Evolutionary conservation across 2,113 vertebrate genomes (phyloP), one percentile per base, ranked within the genome.

Genomic region (Opisthocomus hoazin): DNA sequence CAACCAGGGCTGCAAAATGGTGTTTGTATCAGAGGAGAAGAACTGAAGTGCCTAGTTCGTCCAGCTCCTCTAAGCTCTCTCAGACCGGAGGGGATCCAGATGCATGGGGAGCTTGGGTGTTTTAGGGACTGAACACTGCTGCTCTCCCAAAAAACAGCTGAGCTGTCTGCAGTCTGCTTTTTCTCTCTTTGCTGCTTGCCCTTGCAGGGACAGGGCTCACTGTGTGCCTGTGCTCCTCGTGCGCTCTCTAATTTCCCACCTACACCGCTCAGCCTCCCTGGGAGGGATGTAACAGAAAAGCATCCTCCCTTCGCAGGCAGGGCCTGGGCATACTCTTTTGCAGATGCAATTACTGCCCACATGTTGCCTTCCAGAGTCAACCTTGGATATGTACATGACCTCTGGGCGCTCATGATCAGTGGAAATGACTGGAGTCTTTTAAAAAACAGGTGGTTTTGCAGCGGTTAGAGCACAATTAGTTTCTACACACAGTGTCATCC

Each of bases 371-470:
- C 45, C 36, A 73, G 48, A 71, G 57, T 16, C 5, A 3, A 18
- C 20, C 85, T 13, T 4, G 11, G 21, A 12, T 64, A 43, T 0
- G 1, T 65, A 26, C 23, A 17, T 70, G 73, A 70, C 63, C 21
- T 86, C 45, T 60, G 54, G 10, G 4, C 74, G 56, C 56, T 74
- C 64, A 19, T 32, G 29, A 39, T 39, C 73, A 46, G 34, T 61
- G 41, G 36, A 60, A 76, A 60, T 64, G 10, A 73, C 45, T 41
- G 18, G 43, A 83, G 57, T 26, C 30, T 73, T 60, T 54, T 34
- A 0, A 54, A 60, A 66, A 63, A 84, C 71, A 26, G 9, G 6
- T 6, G 14, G 0, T 0, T 6, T 82, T 76, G 1, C 34, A 56
- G 39, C 64, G 48, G 5, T 45, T 60, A 69, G 41, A 43, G 56